phyloP scores from a whole-genome alignment of 1,140 invertebrate genomes.

The Riptortus pedestris region DNA sequence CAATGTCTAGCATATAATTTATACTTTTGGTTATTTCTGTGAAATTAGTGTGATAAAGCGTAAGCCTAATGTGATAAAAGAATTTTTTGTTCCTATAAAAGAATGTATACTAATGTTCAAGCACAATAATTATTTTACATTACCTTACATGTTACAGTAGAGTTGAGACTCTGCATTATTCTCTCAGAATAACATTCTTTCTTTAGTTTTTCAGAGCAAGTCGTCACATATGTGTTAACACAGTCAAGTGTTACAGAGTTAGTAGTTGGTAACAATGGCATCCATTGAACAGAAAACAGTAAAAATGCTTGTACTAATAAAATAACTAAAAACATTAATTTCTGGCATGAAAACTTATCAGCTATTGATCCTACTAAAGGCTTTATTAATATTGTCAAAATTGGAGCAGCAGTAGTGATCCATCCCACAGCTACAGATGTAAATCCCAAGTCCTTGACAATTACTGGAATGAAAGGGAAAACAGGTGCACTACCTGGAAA shows the following conservation, averaged over 20 bases:
- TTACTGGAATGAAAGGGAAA: slow-evolving; percentile 18
- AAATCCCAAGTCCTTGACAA: slow-evolving; percentile 19
- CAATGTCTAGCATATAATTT: too few species aligned
- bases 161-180: too few species aligned
- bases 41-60: too few species aligned
- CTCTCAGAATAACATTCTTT: not conserved
- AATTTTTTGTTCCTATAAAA: too few species aligned
- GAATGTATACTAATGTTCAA: too few species aligned
- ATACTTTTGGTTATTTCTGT: too few species aligned
- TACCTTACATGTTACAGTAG: too few species aligned
- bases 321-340: not conserved
- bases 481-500: slow-evolving; percentile 17
- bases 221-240: not conserved
- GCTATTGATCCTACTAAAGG: not conserved
- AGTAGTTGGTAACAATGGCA: not conserved
- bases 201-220: not conserved
- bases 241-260: not conserved
- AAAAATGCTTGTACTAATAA: not conserved
- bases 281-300: not conserved
- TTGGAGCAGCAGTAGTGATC: slow-evolving; percentile 3
- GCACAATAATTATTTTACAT: too few species aligned
- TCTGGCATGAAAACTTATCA: not conserved
- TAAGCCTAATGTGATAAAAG: too few species aligned
- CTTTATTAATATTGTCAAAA: not conserved
- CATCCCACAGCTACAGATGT: not conserved